These are phyloP conservation scores for Seira ritae DNA, from an alignment of 2,888 invertebrate species.

Conservation along the genomic window DNA sequence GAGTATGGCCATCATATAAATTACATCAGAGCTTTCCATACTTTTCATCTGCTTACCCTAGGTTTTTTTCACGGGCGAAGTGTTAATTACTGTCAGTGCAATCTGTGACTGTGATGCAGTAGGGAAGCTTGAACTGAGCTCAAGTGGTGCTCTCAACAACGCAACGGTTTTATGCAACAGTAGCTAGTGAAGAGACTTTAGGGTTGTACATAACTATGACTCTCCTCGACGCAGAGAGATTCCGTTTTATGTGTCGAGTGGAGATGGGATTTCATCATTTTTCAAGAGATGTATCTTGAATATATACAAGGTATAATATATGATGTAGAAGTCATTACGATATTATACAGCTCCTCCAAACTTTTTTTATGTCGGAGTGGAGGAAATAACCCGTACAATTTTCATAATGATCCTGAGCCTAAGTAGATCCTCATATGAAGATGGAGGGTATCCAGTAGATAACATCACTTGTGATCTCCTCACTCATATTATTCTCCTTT, in stretches of 20 bases:
- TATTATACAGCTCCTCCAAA: background rate
- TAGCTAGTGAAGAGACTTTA: background rate
- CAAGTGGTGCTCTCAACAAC: background rate
- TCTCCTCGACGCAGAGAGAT: constrained; percentile 22
- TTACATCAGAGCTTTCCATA: background rate
- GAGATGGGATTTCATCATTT: constrained; percentile 45
- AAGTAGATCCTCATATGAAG: too few relatives aligned
- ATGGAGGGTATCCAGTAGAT: background rate
- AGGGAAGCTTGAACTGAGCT: constrained; percentile 22
- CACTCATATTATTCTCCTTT: background rate
- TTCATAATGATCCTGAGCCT: background rate
- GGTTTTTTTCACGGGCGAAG: constrained; percentile 40
- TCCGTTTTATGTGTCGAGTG: constrained; percentile 40
- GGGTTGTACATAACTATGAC: too few relatives aligned
- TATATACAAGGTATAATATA: background rate
- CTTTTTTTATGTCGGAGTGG: background rate
- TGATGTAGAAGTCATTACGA: background rate
- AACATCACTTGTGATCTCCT: background rate
- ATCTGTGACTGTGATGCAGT: constrained; percentile 57
- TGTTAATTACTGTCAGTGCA: constrained; percentile 69
- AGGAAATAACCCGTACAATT: constrained; percentile 4
- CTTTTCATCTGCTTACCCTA: background rate
- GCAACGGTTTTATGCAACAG: background rate
- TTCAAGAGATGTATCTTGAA: too few relatives aligned
- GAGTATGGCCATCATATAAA: constrained; percentile 39